Evolutionary conservation across 2,113 vertebrate species (phyloP), one percentile per base, ranked within the genome.

Genomic region (Pholis gunnellus): DNA sequence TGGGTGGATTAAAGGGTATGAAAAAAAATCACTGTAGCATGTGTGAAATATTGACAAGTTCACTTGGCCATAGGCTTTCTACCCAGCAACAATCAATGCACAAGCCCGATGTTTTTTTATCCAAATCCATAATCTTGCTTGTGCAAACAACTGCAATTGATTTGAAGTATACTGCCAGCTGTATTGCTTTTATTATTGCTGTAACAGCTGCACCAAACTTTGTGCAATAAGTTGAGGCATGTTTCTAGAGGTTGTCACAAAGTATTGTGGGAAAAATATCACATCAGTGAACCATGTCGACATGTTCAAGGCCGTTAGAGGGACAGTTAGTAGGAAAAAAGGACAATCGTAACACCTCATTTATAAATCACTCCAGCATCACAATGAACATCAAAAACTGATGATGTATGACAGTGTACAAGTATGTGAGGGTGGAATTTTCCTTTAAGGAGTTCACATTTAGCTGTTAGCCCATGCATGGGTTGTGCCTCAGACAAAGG

Each of bases 401-500:
- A 14, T 2, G 14, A 57, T 42, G 22, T 50, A 6, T 54, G 29
- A 59, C n/a, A 50, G 27, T 56, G 71, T 42, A 5, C 44, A 72
- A 5, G 34, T 20, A 60, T 63, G 56, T 56, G 31, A 70, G 82
- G 72, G 87, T 87, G 79, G 75, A 65, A 5, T 87, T 88, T 85
- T 82, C 75, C 77, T 87, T 91, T 81, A 73, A 82, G 64, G 50
- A 20, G 65, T 57, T 84, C 76, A 79, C 72, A 81, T 87, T 81
- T 76, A 85, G 81, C 73, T 31, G 29, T 87, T 67, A 74, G 84
- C 56, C 73, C 68, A n/a, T n/a, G n/a, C n/a, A n/a, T 83, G 80
- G 79, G 82, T 74, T 82, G 54, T 66, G 44, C n/a, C 36, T 64
- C 59, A 88, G 77, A 86, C 85, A 73, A 46, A 44, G 40, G 22